These are phyloP conservation scores for Aspidiotus rigidus DNA, from an alignment of 2,888 invertebrate genomes.

Conservation along the genomic window DNA sequence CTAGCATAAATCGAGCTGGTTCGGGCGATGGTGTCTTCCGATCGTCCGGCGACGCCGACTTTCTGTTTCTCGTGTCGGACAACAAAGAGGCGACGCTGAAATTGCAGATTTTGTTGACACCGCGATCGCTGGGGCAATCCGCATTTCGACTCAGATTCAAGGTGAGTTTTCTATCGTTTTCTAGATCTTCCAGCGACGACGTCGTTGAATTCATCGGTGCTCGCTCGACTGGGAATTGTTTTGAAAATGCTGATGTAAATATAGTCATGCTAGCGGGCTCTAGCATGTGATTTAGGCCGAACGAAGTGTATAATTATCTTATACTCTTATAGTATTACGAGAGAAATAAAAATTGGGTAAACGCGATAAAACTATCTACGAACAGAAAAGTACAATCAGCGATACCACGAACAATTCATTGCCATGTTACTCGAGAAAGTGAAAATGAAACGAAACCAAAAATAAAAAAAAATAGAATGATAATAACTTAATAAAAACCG, in stretches of 20 bases:
- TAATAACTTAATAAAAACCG: too few species aligned
- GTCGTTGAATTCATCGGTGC: constrained; percentile 26
- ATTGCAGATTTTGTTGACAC: constrained; percentile 41
- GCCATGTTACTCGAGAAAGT: not conserved
- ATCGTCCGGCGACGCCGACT: constrained; percentile 40
- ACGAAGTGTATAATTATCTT: not conserved
- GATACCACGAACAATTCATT: not conserved
- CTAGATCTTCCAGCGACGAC: constrained; percentile 18
- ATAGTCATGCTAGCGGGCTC: constrained; percentile 34
- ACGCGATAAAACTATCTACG: not conserved
- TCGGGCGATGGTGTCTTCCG: constrained; percentile 41
- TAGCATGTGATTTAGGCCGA: constrained; percentile 27
- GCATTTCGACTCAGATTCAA: constrained; percentile 18
- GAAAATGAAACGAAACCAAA: not conserved
- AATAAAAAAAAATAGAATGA: too few species aligned
- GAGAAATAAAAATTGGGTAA: not conserved
- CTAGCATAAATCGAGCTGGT: constrained; percentile 46
- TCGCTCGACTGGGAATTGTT: constrained; percentile 27
- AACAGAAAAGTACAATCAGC: not conserved
- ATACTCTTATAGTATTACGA: not conserved
- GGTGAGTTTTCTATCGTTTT: constrained; percentile 16
- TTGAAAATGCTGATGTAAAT: constrained; percentile 14
- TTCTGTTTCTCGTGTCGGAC: constrained; percentile 59
- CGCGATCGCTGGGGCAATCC: constrained; percentile 11
- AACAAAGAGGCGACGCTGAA: constrained; percentile 83